Percentiles rank a stretch among this genome's conserved stretches.
phyloP scores from a whole-genome alignment of 2,113 vertebrate genomes.

The Lucifuga dentata region DNA sequence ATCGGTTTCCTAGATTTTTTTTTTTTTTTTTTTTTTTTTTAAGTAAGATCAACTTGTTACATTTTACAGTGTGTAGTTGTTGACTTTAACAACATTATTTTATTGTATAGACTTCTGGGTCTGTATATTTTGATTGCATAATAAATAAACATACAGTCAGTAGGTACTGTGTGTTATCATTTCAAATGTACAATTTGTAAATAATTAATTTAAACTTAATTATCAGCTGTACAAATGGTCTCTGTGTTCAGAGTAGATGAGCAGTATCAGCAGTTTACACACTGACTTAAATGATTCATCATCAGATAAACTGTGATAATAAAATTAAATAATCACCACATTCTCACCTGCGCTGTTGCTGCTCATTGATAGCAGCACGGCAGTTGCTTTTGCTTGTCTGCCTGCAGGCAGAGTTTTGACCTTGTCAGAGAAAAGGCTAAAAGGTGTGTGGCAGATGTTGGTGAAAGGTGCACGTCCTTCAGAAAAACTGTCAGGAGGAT shows the following conservation, averaged over 20 bases:
- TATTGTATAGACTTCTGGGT: no score
- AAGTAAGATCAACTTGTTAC: background rate
- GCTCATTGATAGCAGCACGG: slow-evolving; percentile 46
- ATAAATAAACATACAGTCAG: no score
- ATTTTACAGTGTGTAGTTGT: background rate
- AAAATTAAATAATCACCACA: slow-evolving; percentile 63
- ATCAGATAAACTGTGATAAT: slow-evolving; percentile 60
- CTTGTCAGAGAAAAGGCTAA: slow-evolving; percentile 52
- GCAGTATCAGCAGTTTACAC: slow-evolving; percentile 1
- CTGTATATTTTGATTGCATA: no score
- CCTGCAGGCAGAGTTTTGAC: slow-evolving; percentile 52
- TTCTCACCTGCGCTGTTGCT: slow-evolving; percentile 69
- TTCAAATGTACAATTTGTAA: background rate
- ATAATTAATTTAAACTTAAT: slow-evolving; percentile 20
- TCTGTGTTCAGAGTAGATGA: slow-evolving; percentile 19
- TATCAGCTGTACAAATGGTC: background rate
- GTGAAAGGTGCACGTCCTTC: slow-evolving; percentile 14
- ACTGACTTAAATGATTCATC: slow-evolving; percentile 30
- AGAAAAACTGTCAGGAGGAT: background rate
- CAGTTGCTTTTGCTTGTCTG: slow-evolving; percentile 26
- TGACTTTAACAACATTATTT: no score
- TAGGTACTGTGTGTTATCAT: background rate
- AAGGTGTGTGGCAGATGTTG: slow-evolving; percentile 52
- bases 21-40: no score
- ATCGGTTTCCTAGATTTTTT: no score